A percentile compares a stretch with the other conserved stretches of the same genome.
Conservation (phyloP, 92 coral and sea anemone species). For the Porites cylindrica region DNA sequence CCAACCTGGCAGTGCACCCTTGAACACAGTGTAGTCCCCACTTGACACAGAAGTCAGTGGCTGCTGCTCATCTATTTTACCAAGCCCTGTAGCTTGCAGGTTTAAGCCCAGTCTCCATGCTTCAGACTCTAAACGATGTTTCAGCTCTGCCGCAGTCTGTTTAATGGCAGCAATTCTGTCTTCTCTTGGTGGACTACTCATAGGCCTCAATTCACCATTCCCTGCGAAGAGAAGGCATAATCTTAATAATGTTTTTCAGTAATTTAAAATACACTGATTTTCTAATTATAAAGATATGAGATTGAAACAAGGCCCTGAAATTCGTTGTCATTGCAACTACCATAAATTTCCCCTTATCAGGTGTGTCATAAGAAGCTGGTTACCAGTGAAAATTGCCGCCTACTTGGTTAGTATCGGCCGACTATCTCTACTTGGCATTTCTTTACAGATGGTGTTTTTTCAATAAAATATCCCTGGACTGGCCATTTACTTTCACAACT, state of each 20-base stretch:
- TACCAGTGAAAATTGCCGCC: too few species aligned
- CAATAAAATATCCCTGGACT: too few species aligned
- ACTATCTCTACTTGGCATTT: too few species aligned
- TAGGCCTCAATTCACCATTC: conserved; percentile 8
- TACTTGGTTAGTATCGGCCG: too few species aligned
- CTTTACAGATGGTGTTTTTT: too few species aligned
- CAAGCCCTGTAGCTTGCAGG: conserved; percentile 51
- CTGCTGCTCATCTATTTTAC: conserved; percentile 39
- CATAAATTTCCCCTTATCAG: too few species aligned
- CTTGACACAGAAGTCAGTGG: conserved; percentile 26
- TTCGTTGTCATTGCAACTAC: too few species aligned
- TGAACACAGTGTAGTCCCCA: conserved; percentile 73
- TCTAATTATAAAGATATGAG: too few species aligned
- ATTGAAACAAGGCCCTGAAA: too few species aligned
- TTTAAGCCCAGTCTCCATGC: conserved; percentile 89
- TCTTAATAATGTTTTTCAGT: background rate
- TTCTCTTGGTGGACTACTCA: conserved; percentile 80
- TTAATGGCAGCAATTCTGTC: conserved; percentile 91
- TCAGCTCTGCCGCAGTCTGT: conserved; percentile 90
- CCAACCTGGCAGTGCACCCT: conserved; percentile 88
- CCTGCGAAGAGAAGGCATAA: background rate
- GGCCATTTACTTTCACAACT: too few species aligned
- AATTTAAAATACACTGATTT: too few species aligned
- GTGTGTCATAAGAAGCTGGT: too few species aligned
- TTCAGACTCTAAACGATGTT: conserved; percentile 89